Conservation (phyloP, 2,113 vertebrate genomes). For the Sakesphorus luctuosus region DNA sequence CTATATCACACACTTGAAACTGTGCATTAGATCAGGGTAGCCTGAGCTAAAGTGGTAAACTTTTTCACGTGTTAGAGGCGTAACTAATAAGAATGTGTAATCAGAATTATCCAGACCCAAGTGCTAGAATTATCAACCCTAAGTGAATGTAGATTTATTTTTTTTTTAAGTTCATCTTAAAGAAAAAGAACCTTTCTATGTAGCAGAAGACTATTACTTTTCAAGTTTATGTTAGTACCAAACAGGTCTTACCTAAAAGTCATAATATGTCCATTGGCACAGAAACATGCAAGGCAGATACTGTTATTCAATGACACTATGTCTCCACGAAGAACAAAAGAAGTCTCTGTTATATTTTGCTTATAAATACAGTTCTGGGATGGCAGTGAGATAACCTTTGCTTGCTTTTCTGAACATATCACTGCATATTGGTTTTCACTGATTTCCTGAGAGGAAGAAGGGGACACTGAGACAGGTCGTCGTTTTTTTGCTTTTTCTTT, state of each 20-base stretch:
- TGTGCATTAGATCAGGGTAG: not conserved
- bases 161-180: not conserved
- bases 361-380: conserved; percentile 94
- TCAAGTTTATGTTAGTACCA: not conserved
- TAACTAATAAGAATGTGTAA: not conserved
- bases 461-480: conserved; percentile 93
- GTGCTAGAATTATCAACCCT: not conserved
- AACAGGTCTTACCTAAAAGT: conserved; percentile 89
- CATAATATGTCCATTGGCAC: conserved; percentile 99
- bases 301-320: conserved; percentile 90
- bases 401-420: conserved; percentile 98
- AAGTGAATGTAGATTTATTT: not conserved
- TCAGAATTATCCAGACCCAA: not conserved
- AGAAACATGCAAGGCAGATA: conserved; percentile 94
- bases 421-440: conserved; percentile 94
- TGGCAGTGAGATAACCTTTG: conserved; percentile 94
- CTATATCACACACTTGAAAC: not conserved
- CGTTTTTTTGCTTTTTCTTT: conserved; percentile 90
- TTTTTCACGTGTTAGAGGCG: not conserved
- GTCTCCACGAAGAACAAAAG: conserved; percentile 94
- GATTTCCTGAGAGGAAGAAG: conserved; percentile 94
- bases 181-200: not conserved
- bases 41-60: not conserved
- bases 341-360: conserved; percentile 97
- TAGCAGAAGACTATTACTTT: not conserved